phyloP scores from a whole-genome alignment of 2,888 invertebrate genomes.

The Brachyptera risi region DNA sequence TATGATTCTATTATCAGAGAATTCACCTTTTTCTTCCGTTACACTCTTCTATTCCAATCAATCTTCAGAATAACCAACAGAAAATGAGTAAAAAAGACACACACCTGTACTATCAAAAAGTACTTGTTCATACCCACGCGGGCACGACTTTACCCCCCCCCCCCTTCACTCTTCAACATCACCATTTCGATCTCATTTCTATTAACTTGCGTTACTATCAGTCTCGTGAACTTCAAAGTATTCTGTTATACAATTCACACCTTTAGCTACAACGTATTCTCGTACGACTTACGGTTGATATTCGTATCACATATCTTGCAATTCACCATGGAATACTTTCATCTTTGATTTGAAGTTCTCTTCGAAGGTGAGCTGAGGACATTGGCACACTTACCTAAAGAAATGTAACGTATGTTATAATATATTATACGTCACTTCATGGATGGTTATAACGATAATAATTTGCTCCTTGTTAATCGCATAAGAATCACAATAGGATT shows the following conservation, averaged over 20 bases:
- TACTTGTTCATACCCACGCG: not conserved
- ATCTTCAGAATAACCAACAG: too few relatives aligned
- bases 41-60: too few relatives aligned
- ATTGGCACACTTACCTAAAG: constrained; percentile 13
- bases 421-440: not conserved
- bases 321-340: constrained; percentile 12
- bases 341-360: not conserved
- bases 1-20: too few relatives aligned
- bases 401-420: constrained; percentile 8
- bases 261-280: not conserved
- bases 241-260: not conserved
- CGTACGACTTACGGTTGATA: not conserved
- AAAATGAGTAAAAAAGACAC: not conserved
- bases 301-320: not conserved
- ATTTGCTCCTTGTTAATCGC: not conserved
- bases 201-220: not conserved
- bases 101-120: not conserved
- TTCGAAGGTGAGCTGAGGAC: not conserved
- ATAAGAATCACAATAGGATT: too few relatives aligned
- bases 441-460: not conserved
- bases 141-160: too few relatives aligned
- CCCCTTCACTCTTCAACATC: not conserved
- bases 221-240: not conserved
- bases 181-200: constrained; percentile 19
- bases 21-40: too few relatives aligned